phyloP scores from a whole-genome alignment of 1,140 invertebrate genomes.

The Oscheius sp. region DNA sequence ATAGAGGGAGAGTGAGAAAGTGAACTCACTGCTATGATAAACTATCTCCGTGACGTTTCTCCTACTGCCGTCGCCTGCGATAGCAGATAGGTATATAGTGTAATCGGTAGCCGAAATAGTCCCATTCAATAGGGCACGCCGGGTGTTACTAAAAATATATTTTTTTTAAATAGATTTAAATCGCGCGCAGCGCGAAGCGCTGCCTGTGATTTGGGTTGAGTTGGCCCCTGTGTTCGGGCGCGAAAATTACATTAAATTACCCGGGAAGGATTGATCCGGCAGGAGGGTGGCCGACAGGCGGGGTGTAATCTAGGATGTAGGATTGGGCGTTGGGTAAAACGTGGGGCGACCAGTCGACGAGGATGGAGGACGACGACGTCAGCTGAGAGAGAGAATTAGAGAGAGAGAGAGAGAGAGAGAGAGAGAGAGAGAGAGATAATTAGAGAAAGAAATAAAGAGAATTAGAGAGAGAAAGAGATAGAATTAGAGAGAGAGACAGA shows the following conservation, averaged over 20 bases:
- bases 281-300: slow-evolving; percentile 26
- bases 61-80: slow-evolving; percentile 23
- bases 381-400: neutral
- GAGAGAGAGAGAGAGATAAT: neutral
- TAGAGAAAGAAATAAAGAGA: neutral
- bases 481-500: neutral
- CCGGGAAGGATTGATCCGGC: slow-evolving; percentile 19
- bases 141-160: slow-evolving; percentile 14
- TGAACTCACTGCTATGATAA: slow-evolving; percentile 20
- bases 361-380: slow-evolving; percentile 27
- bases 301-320: slow-evolving; percentile 29
- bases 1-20: neutral
- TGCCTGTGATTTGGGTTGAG: too few species aligned
- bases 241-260: neutral
- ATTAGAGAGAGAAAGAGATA: neutral
- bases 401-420: neutral
- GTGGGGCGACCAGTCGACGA: slow-evolving; percentile 26
- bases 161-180: neutral
- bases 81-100: slow-evolving; percentile 21
- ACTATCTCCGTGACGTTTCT: slow-evolving; percentile 20
- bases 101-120: slow-evolving; percentile 34
- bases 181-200: too few species aligned
- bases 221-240: neutral
- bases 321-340: slow-evolving; percentile 20
- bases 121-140: slow-evolving; percentile 20